Conservation (phyloP, 2,888 invertebrate genomes). For the Allolobophora icterica region DNA sequence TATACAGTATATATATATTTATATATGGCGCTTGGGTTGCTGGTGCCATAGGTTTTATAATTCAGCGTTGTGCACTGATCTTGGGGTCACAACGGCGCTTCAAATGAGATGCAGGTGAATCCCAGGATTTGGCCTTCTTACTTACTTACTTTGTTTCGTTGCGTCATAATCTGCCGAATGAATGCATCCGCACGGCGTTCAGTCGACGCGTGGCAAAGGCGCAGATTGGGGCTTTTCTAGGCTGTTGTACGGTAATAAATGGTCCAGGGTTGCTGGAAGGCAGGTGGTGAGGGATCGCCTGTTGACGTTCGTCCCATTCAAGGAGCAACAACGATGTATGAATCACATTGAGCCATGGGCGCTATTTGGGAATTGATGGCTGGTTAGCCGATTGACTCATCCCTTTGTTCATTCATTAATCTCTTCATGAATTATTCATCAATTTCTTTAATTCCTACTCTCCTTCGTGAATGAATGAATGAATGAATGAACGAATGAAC, state of each 20-base stretch:
- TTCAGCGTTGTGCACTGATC: background rate
- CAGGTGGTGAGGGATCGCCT: background rate
- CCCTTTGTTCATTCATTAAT: background rate
- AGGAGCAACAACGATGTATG: background rate
- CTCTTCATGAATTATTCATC: background rate
- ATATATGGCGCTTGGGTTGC: background rate
- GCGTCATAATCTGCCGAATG: background rate
- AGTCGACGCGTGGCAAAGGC: background rate
- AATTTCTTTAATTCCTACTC: too few relatives aligned
- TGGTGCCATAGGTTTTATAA: background rate
- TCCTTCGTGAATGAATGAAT: too few relatives aligned
- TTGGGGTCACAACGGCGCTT: background rate
- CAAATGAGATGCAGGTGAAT: background rate
- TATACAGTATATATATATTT: background rate
- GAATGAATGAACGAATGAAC: background rate
- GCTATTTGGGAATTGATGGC: background rate
- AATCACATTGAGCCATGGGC: background rate
- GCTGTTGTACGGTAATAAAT: background rate
- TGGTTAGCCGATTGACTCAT: too few relatives aligned
- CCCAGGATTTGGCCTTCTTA: background rate
- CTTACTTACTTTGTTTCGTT: conserved; percentile 14
- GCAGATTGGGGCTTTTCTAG: background rate
- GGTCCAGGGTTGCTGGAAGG: background rate
- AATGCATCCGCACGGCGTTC: background rate
- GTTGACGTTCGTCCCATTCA: background rate